Percentiles rank a stretch among this genome's conserved stretches.
These are phyloP conservation scores for Prochilodus magdalenae DNA, from an alignment of 2,113 vertebrate species.

Conservation along the genomic window DNA sequence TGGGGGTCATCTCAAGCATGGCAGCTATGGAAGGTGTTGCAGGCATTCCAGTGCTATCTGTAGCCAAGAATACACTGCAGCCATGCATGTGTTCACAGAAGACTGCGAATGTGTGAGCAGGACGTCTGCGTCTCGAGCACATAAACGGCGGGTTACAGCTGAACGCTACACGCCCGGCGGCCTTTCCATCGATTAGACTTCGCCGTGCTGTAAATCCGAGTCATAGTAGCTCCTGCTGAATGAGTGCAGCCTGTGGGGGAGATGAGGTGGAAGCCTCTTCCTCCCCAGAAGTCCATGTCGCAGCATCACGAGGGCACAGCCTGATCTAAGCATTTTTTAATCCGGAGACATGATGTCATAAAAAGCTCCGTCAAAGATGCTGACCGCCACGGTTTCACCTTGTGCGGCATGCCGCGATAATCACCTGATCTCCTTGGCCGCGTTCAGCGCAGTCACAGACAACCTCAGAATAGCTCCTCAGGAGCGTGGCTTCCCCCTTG, in stretches of 20 bases:
- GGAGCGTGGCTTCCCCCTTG: slow-evolving; percentile 51
- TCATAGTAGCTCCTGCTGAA: slow-evolving; percentile 5
- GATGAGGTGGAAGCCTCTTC: slow-evolving; percentile 35
- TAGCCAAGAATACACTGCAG: slow-evolving; percentile 79
- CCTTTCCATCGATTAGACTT: slow-evolving; percentile 30
- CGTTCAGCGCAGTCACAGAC: slow-evolving; percentile 58
- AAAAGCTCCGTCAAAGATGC: slow-evolving; percentile 52
- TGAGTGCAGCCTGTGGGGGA: slow-evolving; percentile 28
- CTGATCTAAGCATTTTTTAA: slow-evolving; percentile 64
- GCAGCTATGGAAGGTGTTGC: slow-evolving; percentile 88
- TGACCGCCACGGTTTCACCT: slow-evolving; percentile 56
- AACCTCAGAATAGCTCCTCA: slow-evolving; percentile 56
- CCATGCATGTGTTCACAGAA: slow-evolving; percentile 80
- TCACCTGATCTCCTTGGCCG: slow-evolving; percentile 59
- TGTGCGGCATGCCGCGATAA: slow-evolving; percentile 48
- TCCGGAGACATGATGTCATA: slow-evolving; percentile 67
- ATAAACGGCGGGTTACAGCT: slow-evolving; percentile 38
- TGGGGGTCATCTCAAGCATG: slow-evolving; percentile 80
- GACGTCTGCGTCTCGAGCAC: slow-evolving; percentile 42
- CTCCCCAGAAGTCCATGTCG: slow-evolving; percentile 23
- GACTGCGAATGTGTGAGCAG: slow-evolving; percentile 57
- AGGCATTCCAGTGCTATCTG: slow-evolving; percentile 90
- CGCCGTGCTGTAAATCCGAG: slow-evolving; percentile 14
- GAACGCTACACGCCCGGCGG: slow-evolving; percentile 41
- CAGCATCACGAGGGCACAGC: slow-evolving; percentile 38